Percentiles rank a stretch among this genome's conserved stretches.
Evolutionary conservation across 2,113 vertebrate species (phyloP).

Genomic region (Sander lucioperca): DNA sequence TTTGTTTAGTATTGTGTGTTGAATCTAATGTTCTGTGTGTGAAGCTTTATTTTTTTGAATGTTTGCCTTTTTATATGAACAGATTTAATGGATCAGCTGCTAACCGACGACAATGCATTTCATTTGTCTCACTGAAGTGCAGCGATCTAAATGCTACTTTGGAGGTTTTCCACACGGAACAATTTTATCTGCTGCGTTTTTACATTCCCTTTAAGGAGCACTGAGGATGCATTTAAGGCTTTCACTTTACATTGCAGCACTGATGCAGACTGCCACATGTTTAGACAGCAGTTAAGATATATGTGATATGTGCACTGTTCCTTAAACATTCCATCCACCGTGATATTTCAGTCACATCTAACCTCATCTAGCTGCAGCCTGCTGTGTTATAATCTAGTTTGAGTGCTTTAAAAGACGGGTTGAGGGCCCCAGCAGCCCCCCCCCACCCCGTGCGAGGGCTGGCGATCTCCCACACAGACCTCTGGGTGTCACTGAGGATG

Average conservation of each 20-base stretch:
- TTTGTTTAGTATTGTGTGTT: not conserved
- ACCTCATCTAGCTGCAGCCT: constrained; percentile 15
- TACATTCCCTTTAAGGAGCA: constrained; percentile 2
- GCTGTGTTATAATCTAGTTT: constrained; percentile 49
- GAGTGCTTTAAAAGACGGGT: constrained; percentile 1
- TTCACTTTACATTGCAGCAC: not conserved
- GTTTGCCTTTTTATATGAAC: not conserved
- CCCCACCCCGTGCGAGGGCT: not conserved
- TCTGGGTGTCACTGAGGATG: constrained; percentile 28
- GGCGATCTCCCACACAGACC: not conserved
- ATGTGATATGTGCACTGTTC: not conserved
- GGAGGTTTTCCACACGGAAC: not conserved
- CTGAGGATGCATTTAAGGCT: not conserved
- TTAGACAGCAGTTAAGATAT: not conserved
- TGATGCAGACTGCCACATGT: not conserved
- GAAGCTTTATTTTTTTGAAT: not conserved
- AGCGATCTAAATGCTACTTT: not conserved
- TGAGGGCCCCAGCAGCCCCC: not conserved
- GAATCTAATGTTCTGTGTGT: not conserved
- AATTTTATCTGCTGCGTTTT: not conserved
- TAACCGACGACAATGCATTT: not conserved
- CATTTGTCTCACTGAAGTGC: not conserved
- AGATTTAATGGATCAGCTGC: not conserved
- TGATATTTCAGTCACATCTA: constrained; percentile 15
- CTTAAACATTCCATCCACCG: constrained; percentile 66